phyloP scores from a whole-genome alignment of 2,888 invertebrate species.

The Drosophila emarginata region DNA sequence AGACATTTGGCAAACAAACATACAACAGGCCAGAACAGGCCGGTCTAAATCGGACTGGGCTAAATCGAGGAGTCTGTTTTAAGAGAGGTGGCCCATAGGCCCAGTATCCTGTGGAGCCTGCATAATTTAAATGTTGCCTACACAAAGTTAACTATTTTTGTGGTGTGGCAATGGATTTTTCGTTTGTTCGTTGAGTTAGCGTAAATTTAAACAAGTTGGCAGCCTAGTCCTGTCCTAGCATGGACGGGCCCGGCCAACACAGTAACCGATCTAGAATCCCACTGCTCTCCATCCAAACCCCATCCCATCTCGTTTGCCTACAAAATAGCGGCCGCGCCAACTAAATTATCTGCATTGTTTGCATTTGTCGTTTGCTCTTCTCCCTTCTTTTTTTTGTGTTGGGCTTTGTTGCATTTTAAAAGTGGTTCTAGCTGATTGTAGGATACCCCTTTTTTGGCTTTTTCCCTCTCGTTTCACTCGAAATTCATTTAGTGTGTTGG shows the following conservation, averaged over 20 bases:
- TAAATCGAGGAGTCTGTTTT: background rate
- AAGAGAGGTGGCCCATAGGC: background rate
- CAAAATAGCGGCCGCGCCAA: conserved; percentile 58
- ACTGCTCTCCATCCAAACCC: conserved; percentile 8
- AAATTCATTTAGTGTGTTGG: conserved; percentile 61
- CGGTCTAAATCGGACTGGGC: background rate
- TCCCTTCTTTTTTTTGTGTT: conserved; percentile 12
- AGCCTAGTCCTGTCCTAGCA: conserved; percentile 17
- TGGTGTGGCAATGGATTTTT: conserved; percentile 59
- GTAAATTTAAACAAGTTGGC: conserved; percentile 63
- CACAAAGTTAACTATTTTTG: conserved; percentile 65
- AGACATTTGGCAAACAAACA: conserved; percentile 68
- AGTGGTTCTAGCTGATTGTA: conserved; percentile 11
- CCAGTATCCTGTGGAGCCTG: conserved; percentile 57
- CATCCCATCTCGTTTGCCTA: conserved; percentile 38
- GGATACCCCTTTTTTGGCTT: conserved; percentile 26
- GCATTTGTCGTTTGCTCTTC: conserved; percentile 55
- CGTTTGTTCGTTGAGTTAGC: conserved; percentile 41
- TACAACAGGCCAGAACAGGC: conserved; percentile 3
- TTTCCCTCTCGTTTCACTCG: conserved; percentile 23
- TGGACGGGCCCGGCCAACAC: background rate
- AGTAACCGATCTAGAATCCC: conserved; percentile 9
- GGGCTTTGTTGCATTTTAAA: conserved; percentile 46
- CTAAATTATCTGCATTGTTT: conserved; percentile 76
- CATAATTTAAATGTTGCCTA: conserved; percentile 73